phyloP scores from a whole-genome alignment of 2,888 invertebrate species.

The Andrena chrysosceles region DNA sequence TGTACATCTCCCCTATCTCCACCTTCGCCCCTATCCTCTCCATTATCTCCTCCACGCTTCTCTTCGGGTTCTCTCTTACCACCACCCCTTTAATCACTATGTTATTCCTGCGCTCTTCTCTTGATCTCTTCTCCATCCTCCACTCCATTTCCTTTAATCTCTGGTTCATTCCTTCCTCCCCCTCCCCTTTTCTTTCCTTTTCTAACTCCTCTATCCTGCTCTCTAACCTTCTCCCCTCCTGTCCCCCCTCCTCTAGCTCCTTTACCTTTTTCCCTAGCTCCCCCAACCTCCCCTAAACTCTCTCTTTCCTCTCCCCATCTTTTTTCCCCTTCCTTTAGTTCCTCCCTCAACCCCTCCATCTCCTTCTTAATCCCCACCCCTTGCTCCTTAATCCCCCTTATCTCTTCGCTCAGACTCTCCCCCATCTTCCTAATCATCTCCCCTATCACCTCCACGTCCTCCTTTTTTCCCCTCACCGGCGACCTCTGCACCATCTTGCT shows the following conservation, averaged over 20 bases:
- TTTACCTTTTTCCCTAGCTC: background rate
- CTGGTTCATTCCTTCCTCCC: background rate
- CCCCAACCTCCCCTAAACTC: too few relatives aligned
- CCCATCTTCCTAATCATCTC: background rate
- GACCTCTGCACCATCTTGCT: background rate
- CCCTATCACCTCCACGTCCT: background rate
- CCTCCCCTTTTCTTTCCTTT: background rate
- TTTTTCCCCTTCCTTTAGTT: background rate
- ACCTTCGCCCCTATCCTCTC: background rate
- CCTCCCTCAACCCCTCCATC: too few relatives aligned
- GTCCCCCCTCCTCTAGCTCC: background rate
- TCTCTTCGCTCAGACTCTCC: background rate
- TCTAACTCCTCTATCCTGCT: background rate
- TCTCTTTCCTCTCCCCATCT: background rate
- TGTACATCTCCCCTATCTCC: background rate
- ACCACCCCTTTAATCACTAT: background rate
- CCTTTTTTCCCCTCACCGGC: background rate
- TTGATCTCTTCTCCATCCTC: background rate
- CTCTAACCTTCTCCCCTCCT: background rate
- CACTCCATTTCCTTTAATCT: background rate
- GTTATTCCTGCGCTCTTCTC: background rate
- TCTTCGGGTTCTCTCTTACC: background rate
- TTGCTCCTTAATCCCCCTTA: background rate
- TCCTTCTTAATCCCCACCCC: background rate
- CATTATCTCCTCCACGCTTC: background rate